Conservation (phyloP, 1,140 invertebrate species). For the Drosophila fuyamai region DNA sequence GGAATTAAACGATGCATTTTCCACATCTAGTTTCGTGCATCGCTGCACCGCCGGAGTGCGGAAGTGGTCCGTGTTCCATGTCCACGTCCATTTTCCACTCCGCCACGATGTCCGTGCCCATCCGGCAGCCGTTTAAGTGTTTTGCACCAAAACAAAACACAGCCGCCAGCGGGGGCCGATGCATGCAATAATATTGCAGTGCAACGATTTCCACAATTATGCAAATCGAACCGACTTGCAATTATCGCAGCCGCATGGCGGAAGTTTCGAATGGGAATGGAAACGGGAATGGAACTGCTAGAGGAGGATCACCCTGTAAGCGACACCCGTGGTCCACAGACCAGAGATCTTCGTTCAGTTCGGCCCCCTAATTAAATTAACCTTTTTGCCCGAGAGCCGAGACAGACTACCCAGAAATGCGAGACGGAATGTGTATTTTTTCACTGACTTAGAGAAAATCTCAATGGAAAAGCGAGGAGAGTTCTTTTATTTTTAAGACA, state of each 20-base stretch:
- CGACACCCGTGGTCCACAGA: constrained; percentile 6
- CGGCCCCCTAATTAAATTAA: constrained; percentile 70
- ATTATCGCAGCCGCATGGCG: constrained; percentile 39
- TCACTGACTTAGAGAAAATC: constrained; percentile 7
- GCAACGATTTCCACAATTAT: constrained; percentile 53
- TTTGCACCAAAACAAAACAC: constrained; percentile 46
- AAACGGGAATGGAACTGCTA: too few species aligned
- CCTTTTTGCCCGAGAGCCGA: constrained; percentile 45
- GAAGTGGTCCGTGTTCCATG: constrained; percentile 38
- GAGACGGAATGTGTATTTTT: constrained; percentile 8
- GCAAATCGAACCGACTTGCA: constrained; percentile 51
- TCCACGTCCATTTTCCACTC: constrained; percentile 28
- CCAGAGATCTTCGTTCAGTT: constrained; percentile 22
- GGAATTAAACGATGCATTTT: constrained; percentile 11
- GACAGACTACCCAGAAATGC: constrained; percentile 28
- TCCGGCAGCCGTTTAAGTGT: constrained; percentile 62
- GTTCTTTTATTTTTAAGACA: not conserved
- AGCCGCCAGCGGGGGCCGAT: constrained; percentile 5
- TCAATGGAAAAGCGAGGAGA: constrained; percentile 11
- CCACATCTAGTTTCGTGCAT: constrained; percentile 46
- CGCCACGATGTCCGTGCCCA: constrained; percentile 36
- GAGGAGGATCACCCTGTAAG: constrained; percentile 26
- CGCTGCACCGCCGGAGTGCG: constrained; percentile 38
- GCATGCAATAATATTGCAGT: constrained; percentile 51
- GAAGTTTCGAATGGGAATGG: constrained; percentile 10